These are phyloP conservation scores for Lerista edwardsae DNA, from an alignment of 2,797 vertebrate species.

Conservation along the genomic window DNA sequence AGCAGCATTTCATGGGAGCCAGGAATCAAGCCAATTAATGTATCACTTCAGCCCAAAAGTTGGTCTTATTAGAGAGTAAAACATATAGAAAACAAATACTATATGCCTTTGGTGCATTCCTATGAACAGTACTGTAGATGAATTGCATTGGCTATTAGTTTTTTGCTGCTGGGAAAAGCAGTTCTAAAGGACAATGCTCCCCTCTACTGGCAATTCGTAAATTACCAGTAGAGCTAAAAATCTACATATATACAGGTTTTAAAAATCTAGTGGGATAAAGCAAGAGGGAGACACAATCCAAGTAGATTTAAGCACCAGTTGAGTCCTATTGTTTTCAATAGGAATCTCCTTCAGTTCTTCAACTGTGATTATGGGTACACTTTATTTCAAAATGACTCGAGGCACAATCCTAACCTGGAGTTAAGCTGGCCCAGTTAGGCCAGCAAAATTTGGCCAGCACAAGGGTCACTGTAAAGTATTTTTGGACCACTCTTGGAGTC, in stretches of 20 bases:
- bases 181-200: not conserved
- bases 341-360: no score
- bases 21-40: not conserved
- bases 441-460: no score
- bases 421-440: no score
- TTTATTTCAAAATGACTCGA: not conserved
- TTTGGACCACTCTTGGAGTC: no score
- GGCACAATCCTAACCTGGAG: no score
- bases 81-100: not conserved
- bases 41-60: not conserved
- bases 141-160: not conserved
- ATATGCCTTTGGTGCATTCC: not conserved
- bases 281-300: no score
- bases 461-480: no score
- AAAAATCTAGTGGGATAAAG: no score
- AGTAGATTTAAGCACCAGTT: no score
- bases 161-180: not conserved
- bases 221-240: not conserved
- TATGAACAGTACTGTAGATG: not conserved
- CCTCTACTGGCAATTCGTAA: slow-evolving; percentile 11
- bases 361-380: not conserved
- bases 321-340: no score
- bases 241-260: no score
- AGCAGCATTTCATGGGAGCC: not conserved
- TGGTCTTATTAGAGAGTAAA: not conserved